Percentiles rank a stretch among this genome's conserved stretches.
phyloP scores from a whole-genome alignment of 30 jellyfish, hydroid and myxozoan species.

The Aurelia coerulea region DNA sequence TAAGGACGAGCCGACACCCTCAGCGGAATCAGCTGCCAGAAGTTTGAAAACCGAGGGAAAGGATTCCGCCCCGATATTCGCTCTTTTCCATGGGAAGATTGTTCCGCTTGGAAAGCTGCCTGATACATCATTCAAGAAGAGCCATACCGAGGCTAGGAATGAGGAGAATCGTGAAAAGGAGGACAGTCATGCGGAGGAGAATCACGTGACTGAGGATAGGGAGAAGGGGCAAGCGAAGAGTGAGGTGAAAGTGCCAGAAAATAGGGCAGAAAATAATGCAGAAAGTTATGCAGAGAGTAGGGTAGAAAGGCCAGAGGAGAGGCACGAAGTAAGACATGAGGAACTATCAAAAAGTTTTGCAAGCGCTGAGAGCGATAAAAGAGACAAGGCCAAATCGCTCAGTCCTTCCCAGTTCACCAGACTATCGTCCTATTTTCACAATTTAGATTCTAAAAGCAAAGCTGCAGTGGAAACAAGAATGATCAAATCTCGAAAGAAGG shows the following conservation, averaged over 20 bases:
- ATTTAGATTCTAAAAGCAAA: constrained; percentile 45
- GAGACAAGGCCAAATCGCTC: constrained; percentile 20
- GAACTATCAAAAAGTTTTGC: neutral
- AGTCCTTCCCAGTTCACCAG: constrained; percentile 45
- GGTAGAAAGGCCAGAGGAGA: constrained; percentile 6
- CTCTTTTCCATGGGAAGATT: constrained; percentile 90
- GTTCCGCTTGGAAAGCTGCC: constrained; percentile 92
- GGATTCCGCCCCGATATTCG: constrained; percentile 92
- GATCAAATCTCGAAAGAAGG: constrained; percentile 49
- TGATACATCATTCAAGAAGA: constrained; percentile 85
- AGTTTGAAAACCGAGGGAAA: constrained; percentile 68
- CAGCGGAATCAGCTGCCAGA: constrained; percentile 55
- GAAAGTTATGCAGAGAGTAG: constrained; percentile 22
- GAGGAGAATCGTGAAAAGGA: constrained; percentile 24
- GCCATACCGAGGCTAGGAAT: constrained; percentile 65
- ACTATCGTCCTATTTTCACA: constrained; percentile 58
- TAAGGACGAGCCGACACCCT: constrained; percentile 51
- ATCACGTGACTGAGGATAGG: neutral
- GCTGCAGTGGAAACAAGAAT: constrained; percentile 42
- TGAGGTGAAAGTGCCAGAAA: constrained; percentile 19
- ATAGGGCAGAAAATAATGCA: constrained; percentile 7
- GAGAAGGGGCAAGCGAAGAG: constrained; percentile 1
- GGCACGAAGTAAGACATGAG: neutral
- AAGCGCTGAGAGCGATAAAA: constrained; percentile 13
- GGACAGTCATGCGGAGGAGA: constrained; percentile 3